phyloP scores from a whole-genome alignment of 2,797 vertebrate species.

The Hypotaenidia okinawae region DNA sequence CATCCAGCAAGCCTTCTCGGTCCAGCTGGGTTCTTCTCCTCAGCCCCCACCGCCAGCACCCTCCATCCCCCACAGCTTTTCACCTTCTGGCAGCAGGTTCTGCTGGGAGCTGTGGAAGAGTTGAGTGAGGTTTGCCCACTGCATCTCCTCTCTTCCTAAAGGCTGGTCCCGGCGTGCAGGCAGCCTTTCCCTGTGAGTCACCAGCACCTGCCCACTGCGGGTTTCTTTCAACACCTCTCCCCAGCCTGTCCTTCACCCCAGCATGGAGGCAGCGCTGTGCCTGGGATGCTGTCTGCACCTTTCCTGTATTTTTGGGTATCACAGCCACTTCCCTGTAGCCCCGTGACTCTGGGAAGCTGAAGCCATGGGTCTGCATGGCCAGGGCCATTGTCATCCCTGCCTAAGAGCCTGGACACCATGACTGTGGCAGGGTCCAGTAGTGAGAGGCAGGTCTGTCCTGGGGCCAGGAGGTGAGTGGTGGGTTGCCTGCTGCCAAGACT shows the following conservation, averaged over 20 bases:
- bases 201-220: background rate
- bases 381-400: background rate
- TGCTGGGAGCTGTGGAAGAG: background rate
- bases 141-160: background rate
- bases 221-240: background rate
- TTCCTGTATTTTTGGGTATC: rapidly evolving
- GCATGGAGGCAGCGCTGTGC: background rate
- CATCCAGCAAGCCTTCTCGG: background rate
- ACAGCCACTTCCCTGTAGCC: background rate
- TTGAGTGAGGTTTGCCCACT: background rate
- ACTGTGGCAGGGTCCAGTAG: rapidly evolving
- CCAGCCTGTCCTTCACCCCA: background rate
- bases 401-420: rapidly evolving
- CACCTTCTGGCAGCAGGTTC: background rate
- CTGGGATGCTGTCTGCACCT: background rate
- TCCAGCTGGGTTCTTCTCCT: background rate
- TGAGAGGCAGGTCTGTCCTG: background rate
- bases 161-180: rapidly evolving
- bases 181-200: background rate
- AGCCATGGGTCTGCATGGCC: background rate
- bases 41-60: background rate
- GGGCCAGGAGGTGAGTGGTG: rapidly evolving
- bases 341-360: rapidly evolving
- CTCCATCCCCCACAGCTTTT: background rate
- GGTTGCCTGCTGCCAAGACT: background rate